Conservation (phyloP, 2,113 vertebrate species). For the Hyperopisus bebe region DNA sequence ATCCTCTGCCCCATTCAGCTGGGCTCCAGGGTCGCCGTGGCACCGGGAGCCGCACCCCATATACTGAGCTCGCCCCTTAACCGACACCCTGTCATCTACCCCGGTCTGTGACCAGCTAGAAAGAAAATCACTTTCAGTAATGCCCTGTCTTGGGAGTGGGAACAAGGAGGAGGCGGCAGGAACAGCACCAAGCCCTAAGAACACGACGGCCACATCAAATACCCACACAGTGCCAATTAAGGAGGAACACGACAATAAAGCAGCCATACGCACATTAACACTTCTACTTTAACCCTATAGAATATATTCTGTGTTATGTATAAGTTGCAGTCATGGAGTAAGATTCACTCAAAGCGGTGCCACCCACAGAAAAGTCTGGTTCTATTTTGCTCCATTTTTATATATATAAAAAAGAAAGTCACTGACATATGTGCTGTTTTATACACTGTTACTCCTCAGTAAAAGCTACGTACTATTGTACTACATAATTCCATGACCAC, state of each 20-base stretch:
- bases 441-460: not conserved
- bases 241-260: constrained; percentile 28
- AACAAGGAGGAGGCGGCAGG: not conserved
- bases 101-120: not conserved
- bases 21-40: not conserved
- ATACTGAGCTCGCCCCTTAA: not conserved
- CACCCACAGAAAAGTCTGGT: not conserved
- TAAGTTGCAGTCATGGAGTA: not conserved
- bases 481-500: not conserved
- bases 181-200: not conserved
- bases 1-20: not conserved
- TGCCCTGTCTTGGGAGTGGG: not conserved
- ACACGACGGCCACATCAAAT: constrained; percentile 28
- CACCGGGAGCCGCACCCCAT: not conserved
- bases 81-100: not conserved
- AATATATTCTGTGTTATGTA: not conserved
- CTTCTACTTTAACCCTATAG: not conserved
- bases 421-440: not conserved
- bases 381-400: not conserved
- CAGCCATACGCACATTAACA: constrained; percentile 38
- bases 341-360: not conserved
- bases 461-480: not conserved
- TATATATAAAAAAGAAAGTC: not conserved
- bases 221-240: constrained; percentile 21
- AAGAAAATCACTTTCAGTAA: not conserved